These are phyloP conservation scores for Cyprinodon tularosa DNA, from an alignment of 2,113 vertebrate genomes.

Conservation along the genomic window DNA sequence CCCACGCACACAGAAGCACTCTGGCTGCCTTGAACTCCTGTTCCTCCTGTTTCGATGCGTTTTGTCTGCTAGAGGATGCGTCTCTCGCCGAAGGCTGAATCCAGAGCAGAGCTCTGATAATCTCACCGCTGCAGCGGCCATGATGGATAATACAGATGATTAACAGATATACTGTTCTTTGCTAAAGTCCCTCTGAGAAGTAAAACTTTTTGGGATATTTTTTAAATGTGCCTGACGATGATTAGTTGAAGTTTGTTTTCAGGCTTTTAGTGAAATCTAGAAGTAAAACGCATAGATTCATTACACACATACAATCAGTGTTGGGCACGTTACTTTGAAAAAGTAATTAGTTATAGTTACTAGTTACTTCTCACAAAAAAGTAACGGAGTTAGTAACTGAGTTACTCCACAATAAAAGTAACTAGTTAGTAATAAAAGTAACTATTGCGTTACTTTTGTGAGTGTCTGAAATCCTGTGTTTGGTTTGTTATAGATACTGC, in stretches of 20 bases:
- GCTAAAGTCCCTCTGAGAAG: neutral
- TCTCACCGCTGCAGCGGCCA: slow-evolving; percentile 19
- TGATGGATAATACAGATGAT: slow-evolving; percentile 1
- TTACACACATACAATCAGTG: too few species aligned
- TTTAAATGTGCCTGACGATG: neutral
- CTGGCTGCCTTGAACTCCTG: slow-evolving; percentile 2
- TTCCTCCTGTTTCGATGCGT: slow-evolving; percentile 11
- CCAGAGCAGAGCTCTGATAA: slow-evolving; percentile 25
- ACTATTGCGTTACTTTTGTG: too few species aligned
- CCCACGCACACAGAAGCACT: neutral
- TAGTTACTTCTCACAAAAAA: too few species aligned
- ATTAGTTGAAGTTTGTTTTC: neutral
- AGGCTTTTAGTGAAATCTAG: neutral
- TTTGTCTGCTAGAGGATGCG: slow-evolving; percentile 19
- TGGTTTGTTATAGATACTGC: too few species aligned
- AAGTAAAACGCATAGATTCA: too few species aligned
- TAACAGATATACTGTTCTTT: neutral
- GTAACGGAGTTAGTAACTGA: too few species aligned
- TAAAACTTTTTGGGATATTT: neutral
- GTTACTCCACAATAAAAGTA: too few species aligned
- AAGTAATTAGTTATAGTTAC: too few species aligned
- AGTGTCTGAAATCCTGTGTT: too few species aligned
- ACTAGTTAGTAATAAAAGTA: too few species aligned
- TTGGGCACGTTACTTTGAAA: too few species aligned
- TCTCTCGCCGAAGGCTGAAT: slow-evolving; percentile 11